Base-by-base conservation (phyloP, 1,140 invertebrate species). In the Xylocopa sonorina region DNA sequence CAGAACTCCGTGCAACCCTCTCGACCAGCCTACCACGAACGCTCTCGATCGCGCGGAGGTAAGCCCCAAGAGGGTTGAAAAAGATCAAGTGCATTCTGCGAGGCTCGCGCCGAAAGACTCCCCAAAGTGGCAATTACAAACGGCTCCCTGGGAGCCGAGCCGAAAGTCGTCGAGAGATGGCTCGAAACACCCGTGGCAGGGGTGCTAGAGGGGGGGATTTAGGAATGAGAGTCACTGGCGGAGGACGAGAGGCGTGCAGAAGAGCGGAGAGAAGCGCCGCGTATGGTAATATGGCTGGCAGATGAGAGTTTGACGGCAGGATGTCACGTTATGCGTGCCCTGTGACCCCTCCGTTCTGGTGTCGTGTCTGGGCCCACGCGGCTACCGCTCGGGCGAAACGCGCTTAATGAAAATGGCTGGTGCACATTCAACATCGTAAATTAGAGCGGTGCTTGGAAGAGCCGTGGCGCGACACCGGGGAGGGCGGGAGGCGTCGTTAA, bases 281-380 rank as follows among this genome's bases (percentile, higher is more conserved):
- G 85, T 87, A 90, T 88, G 88, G 83, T 89, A 86, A 87, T 88
- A 77, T 83, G 77, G 48, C 63, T 69, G 87, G 78, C 78, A 85
- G 86, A 88, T 90, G 87, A 90, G 82, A 71, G 78, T 88, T 71
- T 78, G 88, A 87, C 86, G 85, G 87, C 90, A 91, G 89, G 89
- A 91, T 91, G 89, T 91, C 88, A 88, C 85, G 89, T 91, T 90
- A 90, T 80, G 84, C 90, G 85, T 82, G 89, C 88, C 87, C 77
- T 91, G 88, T n/a, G 89, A 87, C 89, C 88, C 83, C 87, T 9
- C 16, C 10, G 3, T 58, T 38, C n/a, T 14, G 32, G 34, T 34
- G n/a, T 24, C 12, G 62, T 85, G 85, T 87, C 88, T 66, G 48
- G 18, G 32, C 29, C n/a, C 57, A 32, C 10, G 57, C 62, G 60